A percentile compares a stretch with the other conserved stretches of the same genome.
phyloP scores from a whole-genome alignment of 2,797 vertebrate genomes.

The Botia kubotai region DNA sequence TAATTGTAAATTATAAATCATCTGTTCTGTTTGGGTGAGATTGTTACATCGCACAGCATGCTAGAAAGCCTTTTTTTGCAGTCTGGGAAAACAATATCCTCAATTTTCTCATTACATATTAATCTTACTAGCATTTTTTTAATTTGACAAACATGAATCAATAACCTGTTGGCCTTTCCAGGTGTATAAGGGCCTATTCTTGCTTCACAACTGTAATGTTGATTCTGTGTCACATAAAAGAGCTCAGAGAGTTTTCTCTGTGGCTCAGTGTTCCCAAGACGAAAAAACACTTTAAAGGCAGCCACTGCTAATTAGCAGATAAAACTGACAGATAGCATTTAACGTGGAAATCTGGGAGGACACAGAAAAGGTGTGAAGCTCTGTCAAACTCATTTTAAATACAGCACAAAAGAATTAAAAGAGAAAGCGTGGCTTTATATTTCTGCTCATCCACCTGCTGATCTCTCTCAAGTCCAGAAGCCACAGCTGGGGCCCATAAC shows the following conservation, averaged over 20 bases:
- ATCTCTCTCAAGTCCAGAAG: slow-evolving; percentile 54
- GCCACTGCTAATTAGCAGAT: slow-evolving; percentile 72
- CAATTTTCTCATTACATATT: neutral
- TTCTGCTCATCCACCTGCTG: slow-evolving; percentile 69
- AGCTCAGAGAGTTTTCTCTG: slow-evolving; percentile 10
- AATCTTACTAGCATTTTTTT: neutral
- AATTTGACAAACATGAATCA: neutral
- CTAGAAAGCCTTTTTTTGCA: neutral
- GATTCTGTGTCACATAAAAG: slow-evolving; percentile 27
- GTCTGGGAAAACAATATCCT: no score
- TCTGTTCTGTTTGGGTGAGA: neutral
- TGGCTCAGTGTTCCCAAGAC: slow-evolving; percentile 7
- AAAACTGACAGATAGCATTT: slow-evolving; percentile 74
- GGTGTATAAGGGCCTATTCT: slow-evolving; percentile 8
- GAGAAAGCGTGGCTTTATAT: slow-evolving; percentile 61
- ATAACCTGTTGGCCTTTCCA: slow-evolving; percentile 6
- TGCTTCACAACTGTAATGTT: slow-evolving; percentile 1
- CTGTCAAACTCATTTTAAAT: slow-evolving; percentile 68
- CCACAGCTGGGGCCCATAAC: slow-evolving; percentile 51
- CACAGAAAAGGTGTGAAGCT: slow-evolving; percentile 61
- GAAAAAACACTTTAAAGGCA: slow-evolving; percentile 60
- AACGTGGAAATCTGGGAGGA: slow-evolving; percentile 70
- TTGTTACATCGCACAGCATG: neutral
- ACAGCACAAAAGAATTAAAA: slow-evolving; percentile 65
- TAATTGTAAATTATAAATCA: neutral